Conservation (phyloP, 2,888 invertebrate genomes). For the Epinotia ramella region DNA sequence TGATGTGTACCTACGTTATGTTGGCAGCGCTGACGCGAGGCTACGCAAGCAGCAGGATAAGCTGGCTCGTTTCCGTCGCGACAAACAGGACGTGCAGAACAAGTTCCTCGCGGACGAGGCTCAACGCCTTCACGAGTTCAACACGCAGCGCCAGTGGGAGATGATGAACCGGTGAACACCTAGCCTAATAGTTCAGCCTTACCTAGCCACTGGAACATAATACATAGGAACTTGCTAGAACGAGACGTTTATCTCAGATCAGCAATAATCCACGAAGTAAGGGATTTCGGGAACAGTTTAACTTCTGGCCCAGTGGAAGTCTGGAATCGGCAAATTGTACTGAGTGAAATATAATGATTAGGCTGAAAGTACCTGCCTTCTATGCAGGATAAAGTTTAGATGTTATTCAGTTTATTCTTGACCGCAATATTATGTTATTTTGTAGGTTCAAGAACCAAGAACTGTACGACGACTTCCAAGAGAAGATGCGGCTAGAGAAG, state of each 20-base stretch:
- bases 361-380: too few species aligned
- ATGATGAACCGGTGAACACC: constrained; percentile 77
- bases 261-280: too few species aligned
- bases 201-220: too few species aligned
- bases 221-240: too few species aligned
- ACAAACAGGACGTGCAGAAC: constrained; percentile 59
- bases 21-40: constrained; percentile 68
- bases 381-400: too few species aligned
- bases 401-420: not conserved
- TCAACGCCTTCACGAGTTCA: constrained; percentile 60
- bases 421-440: not conserved
- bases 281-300: too few species aligned
- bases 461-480: constrained; percentile 73
- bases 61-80: constrained; percentile 39
- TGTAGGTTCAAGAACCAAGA: constrained; percentile 82
- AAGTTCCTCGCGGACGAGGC: constrained; percentile 66
- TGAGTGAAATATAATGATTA: too few species aligned
- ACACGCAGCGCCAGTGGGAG: constrained; percentile 81
- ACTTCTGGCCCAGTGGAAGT: too few species aligned
- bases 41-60: constrained; percentile 55
- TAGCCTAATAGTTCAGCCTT: too few species aligned
- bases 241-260: too few species aligned
- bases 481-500: constrained; percentile 67
- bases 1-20: not conserved
- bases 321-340: too few species aligned